phyloP scores from a whole-genome alignment of 2,113 vertebrate species.

The Pollimyrus isidori region DNA sequence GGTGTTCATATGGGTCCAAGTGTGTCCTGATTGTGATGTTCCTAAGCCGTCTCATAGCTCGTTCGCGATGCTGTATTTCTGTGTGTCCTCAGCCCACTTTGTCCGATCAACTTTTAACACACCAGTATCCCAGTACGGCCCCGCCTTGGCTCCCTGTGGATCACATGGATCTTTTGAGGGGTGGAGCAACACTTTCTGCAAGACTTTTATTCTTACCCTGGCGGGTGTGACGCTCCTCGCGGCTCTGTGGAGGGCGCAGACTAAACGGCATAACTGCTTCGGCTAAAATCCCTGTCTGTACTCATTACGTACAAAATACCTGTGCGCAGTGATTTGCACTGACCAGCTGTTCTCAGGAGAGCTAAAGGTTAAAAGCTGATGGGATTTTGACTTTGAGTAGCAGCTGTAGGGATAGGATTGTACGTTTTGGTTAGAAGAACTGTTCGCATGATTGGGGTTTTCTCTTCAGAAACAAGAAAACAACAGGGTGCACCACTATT shows the following conservation, averaged over 20 bases:
- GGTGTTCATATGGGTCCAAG: constrained; percentile 15
- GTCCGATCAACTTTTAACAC: neutral
- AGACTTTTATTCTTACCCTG: neutral
- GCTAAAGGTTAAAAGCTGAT: constrained; percentile 51
- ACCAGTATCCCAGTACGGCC: neutral
- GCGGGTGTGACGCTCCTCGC: neutral
- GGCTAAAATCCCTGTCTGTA: neutral
- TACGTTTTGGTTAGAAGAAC: constrained; percentile 68
- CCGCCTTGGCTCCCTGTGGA: neutral
- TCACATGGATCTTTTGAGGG: neutral
- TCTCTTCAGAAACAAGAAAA: constrained; percentile 47
- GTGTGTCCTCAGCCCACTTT: constrained; percentile 29
- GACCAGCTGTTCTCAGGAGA: constrained; percentile 50
- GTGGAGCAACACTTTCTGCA: neutral
- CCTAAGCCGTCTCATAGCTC: neutral
- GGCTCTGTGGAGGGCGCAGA: neutral
- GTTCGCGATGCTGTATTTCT: neutral
- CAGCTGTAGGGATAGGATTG: constrained; percentile 46
- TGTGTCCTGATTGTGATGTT: constrained; percentile 3
- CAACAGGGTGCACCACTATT: neutral
- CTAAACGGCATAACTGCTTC: neutral
- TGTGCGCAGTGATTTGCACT: constrained; percentile 73
- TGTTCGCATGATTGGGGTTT: constrained; percentile 67
- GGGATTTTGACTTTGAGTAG: constrained; percentile 55
- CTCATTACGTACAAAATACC: constrained; percentile 18